Evolutionary conservation across 2,113 vertebrate genomes (phyloP), one percentile per base, ranked within the genome.

Genomic region (Peucedramus taeniatus): DNA sequence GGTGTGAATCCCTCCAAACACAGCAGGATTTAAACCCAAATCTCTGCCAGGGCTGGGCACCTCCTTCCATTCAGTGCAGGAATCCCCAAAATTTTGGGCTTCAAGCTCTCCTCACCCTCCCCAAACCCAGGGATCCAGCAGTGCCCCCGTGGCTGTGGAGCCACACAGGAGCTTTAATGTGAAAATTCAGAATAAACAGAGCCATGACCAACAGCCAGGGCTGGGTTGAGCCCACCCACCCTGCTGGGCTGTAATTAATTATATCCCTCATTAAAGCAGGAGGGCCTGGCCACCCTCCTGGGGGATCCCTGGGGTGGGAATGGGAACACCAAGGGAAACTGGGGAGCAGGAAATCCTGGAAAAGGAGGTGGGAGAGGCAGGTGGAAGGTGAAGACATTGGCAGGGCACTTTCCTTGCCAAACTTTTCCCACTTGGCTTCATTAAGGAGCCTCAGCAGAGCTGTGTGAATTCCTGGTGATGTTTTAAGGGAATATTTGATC

Each of bases 121-220:
- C 45, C 22, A 15, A 1, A 18, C 1, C 11, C 17, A 1, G 0
- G 0, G 49, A 57, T n/a, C 20, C 83, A 45, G 35, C 54, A 27
- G 64, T 51, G 50, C 39, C 44, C n/a, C 7, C 2, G 0, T 7
- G 12, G 31, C 50, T 35, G 8, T 27, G 68, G 47, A 66, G 63
- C 35, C 24, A 2, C 56, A 2, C 45, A 1, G n/a, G n/a, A 59
- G 35, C 18, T 11, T 63, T 23, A 10, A 1, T 0, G 61, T 56
- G 20, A 27, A 56, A 60, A 61, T 9, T 9, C 26, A 8, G 37
- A 39, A 50, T 3, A 13, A 83, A 45, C 7, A 50, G 60, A 42
- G 24, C n/a, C 15, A 2, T 0, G 9, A 49, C 4, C 59, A 16
- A 13, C 21, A 21, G 1, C 31, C 28, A 1, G 20, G 31, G 3